phyloP scores from a whole-genome alignment of 2,113 vertebrate species.

The Epinephelus lanceolatus region DNA sequence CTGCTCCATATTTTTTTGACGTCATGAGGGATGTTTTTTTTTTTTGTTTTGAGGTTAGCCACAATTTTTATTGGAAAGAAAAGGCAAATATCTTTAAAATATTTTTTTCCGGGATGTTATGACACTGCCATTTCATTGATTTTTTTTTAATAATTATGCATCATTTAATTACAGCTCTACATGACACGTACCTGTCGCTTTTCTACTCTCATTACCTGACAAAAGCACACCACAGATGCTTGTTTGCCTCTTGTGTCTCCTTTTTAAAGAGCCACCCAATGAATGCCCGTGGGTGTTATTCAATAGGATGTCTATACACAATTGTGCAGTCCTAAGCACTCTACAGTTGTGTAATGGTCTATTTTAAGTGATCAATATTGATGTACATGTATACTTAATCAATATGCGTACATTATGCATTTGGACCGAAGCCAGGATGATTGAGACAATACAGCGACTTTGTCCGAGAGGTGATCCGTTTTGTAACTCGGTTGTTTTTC shows the following conservation, averaged over 20 bases:
- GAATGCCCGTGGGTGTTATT: constrained; percentile 40
- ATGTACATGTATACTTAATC: constrained; percentile 27
- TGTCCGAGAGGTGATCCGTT: background rate
- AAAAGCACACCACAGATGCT: constrained; percentile 13
- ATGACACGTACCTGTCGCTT: background rate
- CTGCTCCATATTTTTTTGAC: constrained; percentile 1
- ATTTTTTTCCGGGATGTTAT: background rate
- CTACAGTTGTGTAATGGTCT: constrained; percentile 38
- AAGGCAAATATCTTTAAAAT: background rate
- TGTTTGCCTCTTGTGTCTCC: constrained; percentile 37
- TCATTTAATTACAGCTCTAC: background rate
- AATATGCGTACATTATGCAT: constrained; percentile 31
- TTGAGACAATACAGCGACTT: constrained; percentile 8
- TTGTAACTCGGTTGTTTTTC: constrained; percentile 23
- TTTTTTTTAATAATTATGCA: background rate
- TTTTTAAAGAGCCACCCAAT: constrained; percentile 46
- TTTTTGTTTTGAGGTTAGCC: background rate
- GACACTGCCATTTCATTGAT: background rate
- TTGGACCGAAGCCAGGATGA: background rate
- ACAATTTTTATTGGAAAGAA: constrained; percentile 4
- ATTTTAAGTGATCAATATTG: constrained; percentile 51
- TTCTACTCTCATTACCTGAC: background rate
- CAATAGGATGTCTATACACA: constrained; percentile 40
- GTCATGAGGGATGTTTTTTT: background rate
- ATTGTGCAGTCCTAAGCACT: constrained; percentile 47